These are phyloP conservation scores for Ophion costatus DNA, from an alignment of 2,888 invertebrate species.

Conservation along the genomic window DNA sequence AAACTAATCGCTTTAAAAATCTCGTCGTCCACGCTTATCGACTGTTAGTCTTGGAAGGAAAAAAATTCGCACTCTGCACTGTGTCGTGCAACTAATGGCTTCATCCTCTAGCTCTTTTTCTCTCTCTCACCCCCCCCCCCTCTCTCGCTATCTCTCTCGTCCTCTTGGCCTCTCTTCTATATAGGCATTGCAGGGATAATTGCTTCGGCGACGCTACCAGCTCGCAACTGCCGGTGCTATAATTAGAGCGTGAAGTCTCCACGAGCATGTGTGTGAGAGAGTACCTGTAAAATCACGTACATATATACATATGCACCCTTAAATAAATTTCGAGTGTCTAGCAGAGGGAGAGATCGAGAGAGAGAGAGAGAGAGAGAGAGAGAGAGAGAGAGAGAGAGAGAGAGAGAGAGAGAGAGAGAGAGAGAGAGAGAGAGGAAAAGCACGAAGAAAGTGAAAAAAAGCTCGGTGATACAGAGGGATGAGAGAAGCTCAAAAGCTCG, in stretches of 20 bases:
- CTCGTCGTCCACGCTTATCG: constrained; percentile 67
- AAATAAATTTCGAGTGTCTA: constrained; percentile 39
- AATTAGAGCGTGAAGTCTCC: constrained; percentile 70
- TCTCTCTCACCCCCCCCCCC: neutral
- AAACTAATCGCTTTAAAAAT: constrained; percentile 67
- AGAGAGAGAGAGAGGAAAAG: neutral
- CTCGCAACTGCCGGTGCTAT: constrained; percentile 66
- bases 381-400: too few species aligned
- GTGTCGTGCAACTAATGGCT: constrained; percentile 75
- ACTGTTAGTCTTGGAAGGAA: constrained; percentile 41
- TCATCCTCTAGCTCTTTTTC: constrained; percentile 66
- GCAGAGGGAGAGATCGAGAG: neutral
- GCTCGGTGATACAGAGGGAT: constrained; percentile 14
- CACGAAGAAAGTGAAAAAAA: neutral
- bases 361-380: too few species aligned
- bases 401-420: too few species aligned
- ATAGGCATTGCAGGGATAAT: constrained; percentile 66
- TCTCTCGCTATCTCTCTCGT: constrained; percentile 23
- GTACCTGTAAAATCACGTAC: constrained; percentile 17
- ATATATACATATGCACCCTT: constrained; percentile 2
- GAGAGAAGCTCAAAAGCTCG: constrained; percentile 42
- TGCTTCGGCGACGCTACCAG: constrained; percentile 69
- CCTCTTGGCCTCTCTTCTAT: constrained; percentile 16
- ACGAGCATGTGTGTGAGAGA: neutral
- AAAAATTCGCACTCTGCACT: constrained; percentile 64